phyloP scores from a whole-genome alignment of 2,888 invertebrate genomes.

The Smittia sp. region DNA sequence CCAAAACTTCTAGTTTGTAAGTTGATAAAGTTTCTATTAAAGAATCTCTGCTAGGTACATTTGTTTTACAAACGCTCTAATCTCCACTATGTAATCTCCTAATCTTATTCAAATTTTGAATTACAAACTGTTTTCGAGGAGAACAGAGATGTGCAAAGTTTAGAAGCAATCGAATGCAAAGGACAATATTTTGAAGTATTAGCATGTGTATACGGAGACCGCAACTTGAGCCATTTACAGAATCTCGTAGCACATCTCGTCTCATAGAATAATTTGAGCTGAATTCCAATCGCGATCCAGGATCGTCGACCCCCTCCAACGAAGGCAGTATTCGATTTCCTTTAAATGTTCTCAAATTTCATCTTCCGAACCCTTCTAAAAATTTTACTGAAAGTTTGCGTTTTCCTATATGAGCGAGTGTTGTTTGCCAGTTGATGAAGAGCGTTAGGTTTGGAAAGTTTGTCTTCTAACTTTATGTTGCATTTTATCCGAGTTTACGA shows the following conservation, averaged over 20 bases:
- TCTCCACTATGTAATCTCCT: constrained; percentile 5
- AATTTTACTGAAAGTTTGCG: neutral
- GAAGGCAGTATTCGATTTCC: neutral
- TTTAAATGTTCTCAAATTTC: neutral
- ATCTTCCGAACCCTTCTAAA: neutral
- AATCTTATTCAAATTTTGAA: neutral
- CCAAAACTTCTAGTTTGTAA: constrained; percentile 19
- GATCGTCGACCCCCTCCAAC: no score
- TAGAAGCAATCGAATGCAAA: neutral
- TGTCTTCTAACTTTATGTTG: neutral
- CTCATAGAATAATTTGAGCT: no score
- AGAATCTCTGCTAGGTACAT: neutral
- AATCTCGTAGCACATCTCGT: no score
- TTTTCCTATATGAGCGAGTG: neutral
- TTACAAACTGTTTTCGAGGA: no score
- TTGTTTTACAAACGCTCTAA: constrained; percentile 9
- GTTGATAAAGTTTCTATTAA: neutral
- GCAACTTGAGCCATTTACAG: neutral
- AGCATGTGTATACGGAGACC: constrained; percentile 3
- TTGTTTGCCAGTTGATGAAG: neutral
- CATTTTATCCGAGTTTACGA: neutral
- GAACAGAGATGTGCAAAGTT: no score
- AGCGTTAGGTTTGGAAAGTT: neutral
- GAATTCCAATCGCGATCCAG: no score
- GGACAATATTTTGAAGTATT: constrained; percentile 22